Base-by-base conservation (phyloP, 2,888 invertebrate genomes). In the Papilio gigon region DNA sequence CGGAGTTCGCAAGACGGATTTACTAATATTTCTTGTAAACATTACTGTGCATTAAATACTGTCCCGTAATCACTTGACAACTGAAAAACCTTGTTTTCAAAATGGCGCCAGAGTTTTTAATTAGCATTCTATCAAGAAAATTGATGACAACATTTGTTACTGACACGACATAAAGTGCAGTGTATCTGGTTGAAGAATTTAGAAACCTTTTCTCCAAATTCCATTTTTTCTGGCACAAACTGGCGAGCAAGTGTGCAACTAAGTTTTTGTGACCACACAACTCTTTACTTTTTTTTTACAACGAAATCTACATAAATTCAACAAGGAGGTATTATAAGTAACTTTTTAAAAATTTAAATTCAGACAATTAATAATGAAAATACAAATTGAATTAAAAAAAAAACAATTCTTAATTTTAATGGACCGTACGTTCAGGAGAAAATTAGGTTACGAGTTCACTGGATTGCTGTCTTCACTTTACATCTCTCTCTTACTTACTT, bases 1-100 rank as follows among this genome's bases (percentile, higher is more conserved):
- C 79, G 83, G 83, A 82, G 62, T 73, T 84, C 77, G 69, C 74
- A 77, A 79, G 79, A 76, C 77, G 81, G n/a, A n/a, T n/a, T n/a
- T n/a, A n/a, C n/a, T n/a, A n/a, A n/a, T n/a, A n/a, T n/a, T n/a
- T n/a, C n/a, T n/a, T n/a, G n/a, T n/a, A n/a, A n/a, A n/a, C n/a
- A n/a, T n/a, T n/a, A n/a, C n/a, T n/a, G 8, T 27, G 58, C n/a
- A 64, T 47, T 68, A 64, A 65, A 65, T 40, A 65, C 42, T 65
- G 22, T 47, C 50, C 14, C 42, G 40, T 53, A 68, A 53, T 68
- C 37, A 68, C 63, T 65, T 53, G 60, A 65, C 53, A 65, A 59
- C 62, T 35, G 35, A 27, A 64, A 64, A 65, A 68, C 68, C 68
- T 68, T 65, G 68, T 68, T 65, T 65, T 60, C 30, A 27, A n/a